Conservation (phyloP, 2,113 vertebrate species). For the Irena cyanogastra region DNA sequence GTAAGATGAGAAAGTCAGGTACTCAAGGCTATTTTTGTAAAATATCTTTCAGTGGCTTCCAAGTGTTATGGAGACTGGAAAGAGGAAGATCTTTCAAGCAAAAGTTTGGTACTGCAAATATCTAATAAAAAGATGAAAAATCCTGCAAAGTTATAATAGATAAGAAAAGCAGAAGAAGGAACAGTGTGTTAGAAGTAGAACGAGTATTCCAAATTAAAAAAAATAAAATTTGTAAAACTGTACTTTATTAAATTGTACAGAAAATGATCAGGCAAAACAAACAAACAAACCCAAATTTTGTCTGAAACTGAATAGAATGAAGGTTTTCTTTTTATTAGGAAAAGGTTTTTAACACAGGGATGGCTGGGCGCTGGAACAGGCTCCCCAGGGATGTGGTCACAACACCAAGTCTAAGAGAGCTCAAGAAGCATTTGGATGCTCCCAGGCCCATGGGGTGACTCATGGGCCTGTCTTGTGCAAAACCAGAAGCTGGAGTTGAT, state of each 20-base stretch:
- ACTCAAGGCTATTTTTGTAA: background rate
- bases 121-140: background rate
- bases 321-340: background rate
- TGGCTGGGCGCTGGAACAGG: background rate
- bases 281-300: background rate
- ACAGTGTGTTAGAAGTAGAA: background rate
- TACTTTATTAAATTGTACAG: background rate
- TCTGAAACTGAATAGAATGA: background rate
- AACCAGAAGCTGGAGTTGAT: background rate
- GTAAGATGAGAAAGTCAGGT: background rate
- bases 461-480: background rate
- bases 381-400: background rate
- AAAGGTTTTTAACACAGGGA: background rate
- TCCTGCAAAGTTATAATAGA: background rate
- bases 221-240: background rate
- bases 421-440: fast-evolving
- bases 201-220: background rate
- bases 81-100: background rate
- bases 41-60: background rate
- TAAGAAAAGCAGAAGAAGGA: background rate
- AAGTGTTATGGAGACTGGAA: background rate
- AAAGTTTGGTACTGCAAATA: background rate
- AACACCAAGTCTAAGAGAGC: background rate
- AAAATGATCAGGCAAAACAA: background rate
- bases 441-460: background rate